Conservation (phyloP, 2,888 invertebrate species). For the Melinopterus prodromus region DNA sequence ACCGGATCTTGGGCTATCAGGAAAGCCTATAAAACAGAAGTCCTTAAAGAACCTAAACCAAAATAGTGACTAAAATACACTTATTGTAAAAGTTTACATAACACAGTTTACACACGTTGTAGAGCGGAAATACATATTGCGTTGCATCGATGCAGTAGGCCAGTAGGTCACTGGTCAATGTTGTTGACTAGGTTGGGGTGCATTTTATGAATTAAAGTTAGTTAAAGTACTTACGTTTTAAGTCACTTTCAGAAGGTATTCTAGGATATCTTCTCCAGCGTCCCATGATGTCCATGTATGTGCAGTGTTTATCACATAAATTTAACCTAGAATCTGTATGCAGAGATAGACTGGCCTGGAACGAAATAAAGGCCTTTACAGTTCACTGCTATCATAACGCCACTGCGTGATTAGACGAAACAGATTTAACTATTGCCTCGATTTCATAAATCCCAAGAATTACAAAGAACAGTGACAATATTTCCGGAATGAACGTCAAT, state of each 20-base stretch:
- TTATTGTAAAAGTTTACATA: too few species aligned
- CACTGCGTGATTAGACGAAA: not conserved
- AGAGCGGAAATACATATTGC: too few species aligned
- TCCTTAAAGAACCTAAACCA: too few species aligned
- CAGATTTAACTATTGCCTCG: not conserved
- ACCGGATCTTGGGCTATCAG: too few species aligned
- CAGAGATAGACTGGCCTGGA: not conserved
- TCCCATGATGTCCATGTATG: slow-evolving; percentile 35
- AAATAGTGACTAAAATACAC: too few species aligned
- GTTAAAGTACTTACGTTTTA: slow-evolving; percentile 46
- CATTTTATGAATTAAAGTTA: not conserved
- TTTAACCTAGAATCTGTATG: not conserved
- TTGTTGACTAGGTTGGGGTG: too few species aligned
- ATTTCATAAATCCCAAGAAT: not conserved
- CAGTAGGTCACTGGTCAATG: too few species aligned
- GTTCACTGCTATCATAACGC: not conserved
- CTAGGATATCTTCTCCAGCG: slow-evolving; percentile 51
- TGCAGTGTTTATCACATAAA: not conserved
- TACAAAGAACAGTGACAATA: too few species aligned
- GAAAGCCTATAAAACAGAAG: too few species aligned
- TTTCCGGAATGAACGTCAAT: too few species aligned
- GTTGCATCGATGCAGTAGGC: too few species aligned
- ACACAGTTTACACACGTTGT: too few species aligned
- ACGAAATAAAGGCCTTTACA: not conserved
- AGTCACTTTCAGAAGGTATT: slow-evolving; percentile 50